Percentiles rank a stretch among this genome's conserved stretches.
Conservation (phyloP, 2,113 vertebrate genomes). For the Numenius arquata region DNA sequence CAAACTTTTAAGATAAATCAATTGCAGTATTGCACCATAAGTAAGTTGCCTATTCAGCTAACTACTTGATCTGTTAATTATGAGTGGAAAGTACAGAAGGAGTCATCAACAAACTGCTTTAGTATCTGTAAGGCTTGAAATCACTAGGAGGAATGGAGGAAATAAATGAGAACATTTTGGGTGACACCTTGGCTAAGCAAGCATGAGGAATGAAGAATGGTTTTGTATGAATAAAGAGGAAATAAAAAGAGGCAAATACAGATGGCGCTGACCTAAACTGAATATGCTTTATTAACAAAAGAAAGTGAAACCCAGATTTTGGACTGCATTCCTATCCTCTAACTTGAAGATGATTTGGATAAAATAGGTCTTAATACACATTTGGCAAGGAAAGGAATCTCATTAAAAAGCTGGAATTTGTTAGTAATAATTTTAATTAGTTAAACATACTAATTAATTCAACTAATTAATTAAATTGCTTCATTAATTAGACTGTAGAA, state of each 20-base stretch:
- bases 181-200: background rate
- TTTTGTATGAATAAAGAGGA: background rate
- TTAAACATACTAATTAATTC: background rate
- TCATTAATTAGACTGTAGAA: background rate
- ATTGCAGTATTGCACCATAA: background rate
- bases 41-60: background rate
- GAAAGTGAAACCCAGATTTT: background rate
- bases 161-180: background rate
- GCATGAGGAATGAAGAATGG: background rate
- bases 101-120: background rate
- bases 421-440: conserved; percentile 5
- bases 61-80: background rate
- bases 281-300: background rate
- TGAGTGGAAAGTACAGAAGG: background rate
- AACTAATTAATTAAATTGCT: conserved; percentile 1
- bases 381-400: background rate
- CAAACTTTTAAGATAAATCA: background rate
- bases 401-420: background rate
- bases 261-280: accelerated
- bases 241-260: background rate
- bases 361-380: background rate
- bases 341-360: background rate
- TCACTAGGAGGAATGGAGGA: background rate
- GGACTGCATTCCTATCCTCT: background rate
- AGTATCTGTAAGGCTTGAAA: background rate